Percentiles rank a stretch among this genome's conserved stretches.
phyloP scores from a whole-genome alignment of 2,888 invertebrate species.

The Andrena bicolor region DNA sequence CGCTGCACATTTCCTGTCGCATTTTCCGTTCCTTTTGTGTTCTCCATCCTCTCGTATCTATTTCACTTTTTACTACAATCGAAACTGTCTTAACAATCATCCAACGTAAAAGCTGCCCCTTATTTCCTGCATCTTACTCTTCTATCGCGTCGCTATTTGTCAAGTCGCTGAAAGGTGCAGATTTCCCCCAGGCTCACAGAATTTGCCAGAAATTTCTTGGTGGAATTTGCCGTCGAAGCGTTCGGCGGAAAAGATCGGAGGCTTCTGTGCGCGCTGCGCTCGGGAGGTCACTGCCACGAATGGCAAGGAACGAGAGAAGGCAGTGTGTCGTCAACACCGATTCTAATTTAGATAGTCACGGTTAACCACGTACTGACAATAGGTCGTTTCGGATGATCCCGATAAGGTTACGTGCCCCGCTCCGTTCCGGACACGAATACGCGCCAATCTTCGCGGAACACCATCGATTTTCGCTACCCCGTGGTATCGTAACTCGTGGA shows the following conservation, averaged over 20 bases:
- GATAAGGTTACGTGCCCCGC: slow-evolving; percentile 65
- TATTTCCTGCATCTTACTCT: slow-evolving; percentile 47
- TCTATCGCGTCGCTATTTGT: background rate
- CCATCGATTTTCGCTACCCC: slow-evolving; percentile 26
- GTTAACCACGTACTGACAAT: slow-evolving; percentile 80
- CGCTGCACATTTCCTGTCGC: slow-evolving; percentile 4
- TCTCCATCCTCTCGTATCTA: slow-evolving; percentile 13
- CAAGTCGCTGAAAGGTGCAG: no score
- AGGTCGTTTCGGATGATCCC: slow-evolving; percentile 75
- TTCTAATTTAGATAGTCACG: slow-evolving; percentile 82
- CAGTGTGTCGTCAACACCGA: slow-evolving; percentile 74
- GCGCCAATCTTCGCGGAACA: slow-evolving; percentile 30
- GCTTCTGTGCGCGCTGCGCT: slow-evolving; percentile 2
- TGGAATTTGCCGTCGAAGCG: slow-evolving; percentile 2
- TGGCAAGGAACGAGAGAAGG: slow-evolving; percentile 45
- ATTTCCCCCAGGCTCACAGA: slow-evolving; percentile 4
- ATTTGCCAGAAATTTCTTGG: background rate
- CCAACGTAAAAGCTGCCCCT: slow-evolving; percentile 73
- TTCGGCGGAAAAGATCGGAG: slow-evolving; percentile 32
- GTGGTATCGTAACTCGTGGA: background rate
- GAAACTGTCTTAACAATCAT: slow-evolving; percentile 57
- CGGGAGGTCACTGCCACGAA: slow-evolving; percentile 45
- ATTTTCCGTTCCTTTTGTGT: slow-evolving; percentile 11
- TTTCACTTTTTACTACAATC: slow-evolving; percentile 41
- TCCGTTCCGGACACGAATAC: slow-evolving; percentile 48